Percentiles rank a stretch among this genome's conserved stretches.
Evolutionary conservation across 2,113 vertebrate genomes (phyloP).

Genomic region (Laterallus jamaicensis): DNA sequence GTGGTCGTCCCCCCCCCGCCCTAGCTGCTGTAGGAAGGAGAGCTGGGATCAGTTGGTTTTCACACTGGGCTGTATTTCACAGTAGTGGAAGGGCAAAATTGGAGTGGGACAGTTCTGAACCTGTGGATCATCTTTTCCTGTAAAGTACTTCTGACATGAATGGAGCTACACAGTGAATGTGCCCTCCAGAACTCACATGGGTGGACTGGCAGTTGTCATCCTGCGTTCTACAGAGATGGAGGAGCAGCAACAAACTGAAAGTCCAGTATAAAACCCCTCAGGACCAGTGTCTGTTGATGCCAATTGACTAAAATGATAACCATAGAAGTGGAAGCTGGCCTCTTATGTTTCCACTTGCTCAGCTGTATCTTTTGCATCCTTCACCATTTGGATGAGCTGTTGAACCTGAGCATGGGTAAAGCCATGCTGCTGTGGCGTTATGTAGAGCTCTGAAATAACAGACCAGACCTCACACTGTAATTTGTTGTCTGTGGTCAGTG

Average conservation of each 20-base stretch:
- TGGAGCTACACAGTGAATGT: not conserved
- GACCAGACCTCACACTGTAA: not conserved
- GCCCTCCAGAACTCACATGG: rapidly evolving
- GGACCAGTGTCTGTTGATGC: not conserved
- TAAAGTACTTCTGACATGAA: not conserved
- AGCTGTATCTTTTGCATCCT: not conserved
- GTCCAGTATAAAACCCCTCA: not conserved
- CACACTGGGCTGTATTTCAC: not conserved
- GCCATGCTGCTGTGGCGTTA: not conserved
- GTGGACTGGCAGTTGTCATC: rapidly evolving
- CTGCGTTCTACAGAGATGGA: rapidly evolving
- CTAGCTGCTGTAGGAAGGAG: not conserved
- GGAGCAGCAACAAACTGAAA: not conserved
- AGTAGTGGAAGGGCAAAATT: not conserved
- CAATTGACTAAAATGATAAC: not conserved
- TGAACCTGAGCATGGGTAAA: not conserved
- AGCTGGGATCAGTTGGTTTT: not conserved
- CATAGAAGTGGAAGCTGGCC: not conserved
- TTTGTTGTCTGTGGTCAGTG: not conserved
- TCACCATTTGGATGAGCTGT: not conserved
- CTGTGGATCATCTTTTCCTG: not conserved
- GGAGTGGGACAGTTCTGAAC: not conserved
- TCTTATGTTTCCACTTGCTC: not conserved
- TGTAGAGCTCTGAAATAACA: not conserved
- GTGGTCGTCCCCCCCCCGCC: rapidly evolving